These are phyloP conservation scores for Selenia dentaria DNA, from an alignment of 2,888 invertebrate species.

Conservation along the genomic window DNA sequence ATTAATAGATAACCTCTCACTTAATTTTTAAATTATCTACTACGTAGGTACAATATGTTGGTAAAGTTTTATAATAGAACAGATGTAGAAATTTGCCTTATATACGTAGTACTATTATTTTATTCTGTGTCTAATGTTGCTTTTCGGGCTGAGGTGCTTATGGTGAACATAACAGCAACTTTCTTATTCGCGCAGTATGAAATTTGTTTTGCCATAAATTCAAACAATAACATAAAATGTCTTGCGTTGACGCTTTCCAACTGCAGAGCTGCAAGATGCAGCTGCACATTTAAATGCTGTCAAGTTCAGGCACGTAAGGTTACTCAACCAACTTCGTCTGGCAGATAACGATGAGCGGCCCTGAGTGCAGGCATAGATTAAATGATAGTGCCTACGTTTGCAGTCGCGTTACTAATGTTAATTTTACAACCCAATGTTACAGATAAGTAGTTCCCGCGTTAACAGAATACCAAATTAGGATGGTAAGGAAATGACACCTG, in stretches of 20 bases:
- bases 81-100: no score
- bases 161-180: no score
- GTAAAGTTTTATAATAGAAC: no score
- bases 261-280: not conserved
- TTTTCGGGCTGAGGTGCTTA: no score
- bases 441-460: slow-evolving; percentile 38
- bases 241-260: not conserved
- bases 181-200: no score
- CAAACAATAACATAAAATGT: no score
- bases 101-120: no score
- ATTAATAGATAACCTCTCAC: no score
- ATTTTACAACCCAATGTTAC: slow-evolving; percentile 50
- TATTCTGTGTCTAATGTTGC: no score
- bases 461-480: slow-evolving; percentile 47
- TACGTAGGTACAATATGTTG: no score
- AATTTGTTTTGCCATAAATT: no score
- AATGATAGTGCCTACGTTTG: slow-evolving; percentile 1
- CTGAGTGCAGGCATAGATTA: slow-evolving; percentile 14
- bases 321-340: not conserved
- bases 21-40: no score
- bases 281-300: slow-evolving; percentile 29
- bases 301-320: slow-evolving; percentile 22
- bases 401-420: slow-evolving; percentile 45
- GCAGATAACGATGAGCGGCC: not conserved
- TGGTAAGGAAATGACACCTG: slow-evolving; percentile 28